Evolutionary conservation across 1,140 invertebrate species (phyloP).

Genomic region (Orchestia grillus): DNA sequence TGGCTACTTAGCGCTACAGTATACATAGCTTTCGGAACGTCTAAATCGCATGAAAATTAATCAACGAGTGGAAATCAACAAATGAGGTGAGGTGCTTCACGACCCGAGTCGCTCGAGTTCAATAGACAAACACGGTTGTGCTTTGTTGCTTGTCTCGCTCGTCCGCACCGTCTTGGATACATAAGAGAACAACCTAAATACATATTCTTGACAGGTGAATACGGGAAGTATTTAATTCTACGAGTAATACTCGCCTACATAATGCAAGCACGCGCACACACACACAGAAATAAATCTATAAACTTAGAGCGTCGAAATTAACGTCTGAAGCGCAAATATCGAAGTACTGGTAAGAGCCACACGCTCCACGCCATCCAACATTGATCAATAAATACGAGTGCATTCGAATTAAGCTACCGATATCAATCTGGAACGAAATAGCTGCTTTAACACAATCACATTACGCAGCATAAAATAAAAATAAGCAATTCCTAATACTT

Average conservation of each 20-base stretch:
- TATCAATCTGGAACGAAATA: background rate
- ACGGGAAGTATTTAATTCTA: background rate
- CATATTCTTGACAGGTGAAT: background rate
- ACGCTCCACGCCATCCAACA: background rate
- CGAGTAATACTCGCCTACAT: background rate
- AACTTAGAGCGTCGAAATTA: background rate
- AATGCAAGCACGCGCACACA: background rate
- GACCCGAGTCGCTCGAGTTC: background rate
- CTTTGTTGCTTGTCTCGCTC: background rate
- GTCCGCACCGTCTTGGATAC: background rate
- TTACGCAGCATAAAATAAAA: background rate
- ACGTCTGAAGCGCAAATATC: background rate
- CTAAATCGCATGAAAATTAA: background rate
- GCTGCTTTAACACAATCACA: background rate
- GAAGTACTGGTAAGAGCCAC: background rate
- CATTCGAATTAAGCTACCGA: background rate
- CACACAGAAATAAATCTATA: background rate
- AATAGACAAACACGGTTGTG: background rate
- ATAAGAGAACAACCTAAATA: background rate
- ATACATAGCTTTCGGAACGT: slow-evolving; percentile 17
- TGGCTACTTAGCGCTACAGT: slow-evolving; percentile 22
- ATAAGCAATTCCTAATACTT: background rate
- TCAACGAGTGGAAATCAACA: background rate
- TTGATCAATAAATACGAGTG: background rate
- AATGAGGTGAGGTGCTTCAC: background rate